Base-by-base conservation (phyloP, 2,888 invertebrate species). In the Anticlea derivata region DNA sequence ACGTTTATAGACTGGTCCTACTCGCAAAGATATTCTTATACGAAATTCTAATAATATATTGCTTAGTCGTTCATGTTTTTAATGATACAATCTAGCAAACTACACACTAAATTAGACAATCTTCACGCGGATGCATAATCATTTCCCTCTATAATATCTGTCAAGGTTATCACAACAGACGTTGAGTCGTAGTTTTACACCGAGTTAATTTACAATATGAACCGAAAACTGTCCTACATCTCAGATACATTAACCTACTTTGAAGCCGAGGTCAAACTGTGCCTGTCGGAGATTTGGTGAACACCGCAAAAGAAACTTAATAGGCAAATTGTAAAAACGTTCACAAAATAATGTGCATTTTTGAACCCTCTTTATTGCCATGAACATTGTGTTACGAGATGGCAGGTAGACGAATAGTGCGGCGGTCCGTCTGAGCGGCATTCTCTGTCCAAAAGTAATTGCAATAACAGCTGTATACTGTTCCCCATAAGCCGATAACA, bases 211-310 rank as follows among this genome's bases (percentile, higher is more conserved):
- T 67, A 75, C 70, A 70, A 72, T 73, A 67, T 65, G 69, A 72
- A 64, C 69, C 75, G 77, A 84, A 80, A 64, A 71, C 62, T 77
- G 82, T 70, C 74, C 83, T 70, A 82, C 80, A 84, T 86, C 68
- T 73, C 65, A 70, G 69, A 76, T 70, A 77, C 83, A 83, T 88
- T 87, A 86, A 84, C 86, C 85, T 72, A 86, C 76, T 85, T 87
- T 75, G 69, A 73, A 75, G 61, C 69, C 73, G 78, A 83, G 82
- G 81, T 69, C 78, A 66, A 60, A 66, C 56, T 69, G 60, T 69
- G 73, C 74, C 63, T 70, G 76, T 75, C 75, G 66, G 17, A 68
- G 66, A 73, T 72, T 71, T 59, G 65, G 59, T 57, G 47, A 47
- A 60, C 58, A 55, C 56, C 34, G 44, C 34, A 48, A 46, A 10